A percentile compares a stretch with the other conserved stretches of the same genome.
These are phyloP conservation scores for Zosterops japonicus DNA, from an alignment of 2,113 vertebrate genomes.

Conservation along the genomic window DNA sequence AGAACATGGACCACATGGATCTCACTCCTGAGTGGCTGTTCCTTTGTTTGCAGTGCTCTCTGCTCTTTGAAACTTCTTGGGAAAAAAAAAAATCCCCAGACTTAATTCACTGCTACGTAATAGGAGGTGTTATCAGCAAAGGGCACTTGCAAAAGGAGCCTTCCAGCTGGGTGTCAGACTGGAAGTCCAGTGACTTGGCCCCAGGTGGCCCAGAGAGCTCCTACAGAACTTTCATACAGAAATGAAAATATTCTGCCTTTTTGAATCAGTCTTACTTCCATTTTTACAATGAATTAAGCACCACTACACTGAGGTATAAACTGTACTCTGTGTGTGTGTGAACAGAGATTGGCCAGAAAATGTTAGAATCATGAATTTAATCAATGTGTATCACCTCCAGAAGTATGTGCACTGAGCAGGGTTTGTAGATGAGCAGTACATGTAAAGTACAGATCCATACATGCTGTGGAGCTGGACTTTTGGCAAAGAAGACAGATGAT, in stretches of 20 bases:
- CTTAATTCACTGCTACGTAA: not conserved
- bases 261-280: not conserved
- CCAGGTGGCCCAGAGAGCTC: not conserved
- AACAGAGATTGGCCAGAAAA: not conserved
- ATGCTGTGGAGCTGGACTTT: not conserved
- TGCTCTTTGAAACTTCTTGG: not conserved
- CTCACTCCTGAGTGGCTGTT: not conserved
- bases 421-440: not conserved
- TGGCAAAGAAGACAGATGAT: not conserved
- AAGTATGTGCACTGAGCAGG: not conserved
- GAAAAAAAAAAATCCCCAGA: not conserved
- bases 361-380: not conserved
- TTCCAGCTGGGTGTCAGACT: not conserved
- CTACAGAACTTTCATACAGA: not conserved
- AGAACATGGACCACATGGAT: not conserved
- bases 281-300: not conserved
- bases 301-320: not conserved
- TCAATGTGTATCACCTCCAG: not conserved
- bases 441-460: not conserved
- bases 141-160: not conserved
- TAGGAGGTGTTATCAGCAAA: not conserved
- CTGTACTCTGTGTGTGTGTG: not conserved
- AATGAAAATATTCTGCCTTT: not conserved
- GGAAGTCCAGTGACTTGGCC: not conserved
- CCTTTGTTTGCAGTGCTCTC: not conserved